Base-by-base conservation (phyloP, 1,140 invertebrate genomes). In the Drosophila repleta region DNA sequence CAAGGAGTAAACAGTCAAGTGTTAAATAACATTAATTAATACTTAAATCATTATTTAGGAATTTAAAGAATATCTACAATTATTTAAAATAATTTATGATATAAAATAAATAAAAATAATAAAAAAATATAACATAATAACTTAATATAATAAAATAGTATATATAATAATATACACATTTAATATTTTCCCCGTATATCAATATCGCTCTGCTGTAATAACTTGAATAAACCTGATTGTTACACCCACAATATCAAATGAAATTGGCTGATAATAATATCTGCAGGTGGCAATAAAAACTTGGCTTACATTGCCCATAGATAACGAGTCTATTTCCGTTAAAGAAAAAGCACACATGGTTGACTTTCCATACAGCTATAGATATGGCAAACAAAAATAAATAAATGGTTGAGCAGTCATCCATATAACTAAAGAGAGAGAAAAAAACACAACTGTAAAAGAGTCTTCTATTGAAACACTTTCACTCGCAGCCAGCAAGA, bases 401-500 rank as follows among this genome's bases (percentile, higher is more conserved):
- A 51, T 51, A 52, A 51, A 52, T 35, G 55, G 41, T 60, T 61
- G 55, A 35, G 69, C 55, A 60, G 82, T 87, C 68, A 57, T 63
- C 46, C 63, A 49, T 20, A 61, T 58, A 57, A 66, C 66, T 73
- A 13, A 35, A 58, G 43, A 71, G 26, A 52, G 46, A 68, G 7
- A 3, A 58, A 48, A 65, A 35, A 39, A 52, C 58, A 72, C 69
- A 73, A 41, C 24, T 39, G 46, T 53, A 48, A 71, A 55, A 66
- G 35, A 66, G 32, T 26, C 69, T 67, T 67, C 63, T 73, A 61
- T 73, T 53, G 62, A 71, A 71, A 48, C 10, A 85, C 81, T 85
- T 85, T 85, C 81, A 68, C 81, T 87, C 48, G 56, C 37, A 60
- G 61, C 49, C 35, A 78, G 78, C 4, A 55, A 58, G 62, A 85